A percentile compares a stretch with the other conserved stretches of the same genome.
Conservation (phyloP, 2,797 vertebrate species). For the Acanthis flammea region DNA sequence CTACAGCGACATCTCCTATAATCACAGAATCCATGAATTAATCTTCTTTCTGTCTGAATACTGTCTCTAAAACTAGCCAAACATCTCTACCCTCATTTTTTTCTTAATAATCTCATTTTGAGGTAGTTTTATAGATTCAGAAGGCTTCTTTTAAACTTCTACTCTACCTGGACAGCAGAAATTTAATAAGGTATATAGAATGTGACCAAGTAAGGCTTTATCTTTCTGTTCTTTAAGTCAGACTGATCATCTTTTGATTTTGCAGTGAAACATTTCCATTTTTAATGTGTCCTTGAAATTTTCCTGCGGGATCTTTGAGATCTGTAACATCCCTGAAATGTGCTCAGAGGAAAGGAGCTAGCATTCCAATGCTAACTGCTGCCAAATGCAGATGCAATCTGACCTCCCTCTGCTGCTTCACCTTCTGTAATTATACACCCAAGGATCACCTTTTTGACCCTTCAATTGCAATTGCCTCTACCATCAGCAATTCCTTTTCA, state of each 20-base stretch:
- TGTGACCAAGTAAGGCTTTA: background rate
- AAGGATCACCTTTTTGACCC: conserved; percentile 27
- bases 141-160: background rate
- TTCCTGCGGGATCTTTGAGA: background rate
- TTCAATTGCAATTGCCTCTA: background rate
- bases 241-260: background rate
- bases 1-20: background rate
- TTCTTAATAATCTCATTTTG: background rate
- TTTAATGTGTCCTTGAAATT: background rate
- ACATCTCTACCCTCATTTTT: background rate
- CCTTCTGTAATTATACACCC: conserved; percentile 48
- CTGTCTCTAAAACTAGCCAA: background rate
- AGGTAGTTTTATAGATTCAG: background rate
- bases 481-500: conserved; percentile 22
- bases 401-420: conserved; percentile 15
- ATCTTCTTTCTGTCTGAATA: background rate
- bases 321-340: background rate
- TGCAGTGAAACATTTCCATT: background rate
- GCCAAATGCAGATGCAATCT: conserved; percentile 10
- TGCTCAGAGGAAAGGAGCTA: background rate
- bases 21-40: background rate
- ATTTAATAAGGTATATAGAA: background rate
- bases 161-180: background rate
- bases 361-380: background rate
- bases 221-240: background rate